Conservation (phyloP, 2,797 vertebrate genomes). For the Caiman crocodilus region DNA sequence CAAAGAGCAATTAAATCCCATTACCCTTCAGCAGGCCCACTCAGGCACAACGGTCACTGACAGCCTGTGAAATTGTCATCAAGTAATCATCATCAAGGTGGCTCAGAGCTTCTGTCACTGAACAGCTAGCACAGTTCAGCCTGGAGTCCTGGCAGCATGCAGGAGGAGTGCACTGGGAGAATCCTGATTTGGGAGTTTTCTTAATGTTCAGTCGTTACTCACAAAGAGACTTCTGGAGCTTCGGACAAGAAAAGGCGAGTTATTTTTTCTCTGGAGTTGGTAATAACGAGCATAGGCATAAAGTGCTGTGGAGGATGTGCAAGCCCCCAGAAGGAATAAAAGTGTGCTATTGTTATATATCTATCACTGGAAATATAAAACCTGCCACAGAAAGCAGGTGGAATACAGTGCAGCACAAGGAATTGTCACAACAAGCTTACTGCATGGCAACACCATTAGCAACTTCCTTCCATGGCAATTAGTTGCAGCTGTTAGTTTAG, state of each 20-base stretch:
- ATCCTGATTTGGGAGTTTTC: neutral
- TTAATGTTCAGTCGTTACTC: neutral
- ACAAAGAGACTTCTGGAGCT: neutral
- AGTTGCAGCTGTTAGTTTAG: neutral
- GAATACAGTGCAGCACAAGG: neutral
- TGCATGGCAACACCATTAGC: neutral
- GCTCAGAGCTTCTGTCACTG: conserved; percentile 37
- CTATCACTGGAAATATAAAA: conserved; percentile 36
- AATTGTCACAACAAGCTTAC: neutral
- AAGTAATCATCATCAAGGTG: conserved; percentile 6
- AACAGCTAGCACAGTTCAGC: conserved; percentile 9
- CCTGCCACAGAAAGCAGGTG: neutral
- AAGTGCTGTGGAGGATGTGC: neutral
- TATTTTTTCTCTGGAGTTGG: neutral
- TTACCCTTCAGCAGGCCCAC: conserved; percentile 51
- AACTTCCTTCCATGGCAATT: neutral
- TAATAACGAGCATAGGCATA: neutral
- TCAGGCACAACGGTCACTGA: conserved; percentile 50
- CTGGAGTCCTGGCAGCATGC: neutral
- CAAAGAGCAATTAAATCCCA: conserved; percentile 67
- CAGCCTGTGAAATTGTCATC: conserved; percentile 65
- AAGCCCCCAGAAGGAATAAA: neutral
- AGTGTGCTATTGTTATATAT: neutral
- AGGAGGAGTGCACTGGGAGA: neutral
- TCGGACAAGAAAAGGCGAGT: neutral